Base-by-base conservation (phyloP, 2,888 invertebrate genomes). In the Chorisops tibialis region DNA sequence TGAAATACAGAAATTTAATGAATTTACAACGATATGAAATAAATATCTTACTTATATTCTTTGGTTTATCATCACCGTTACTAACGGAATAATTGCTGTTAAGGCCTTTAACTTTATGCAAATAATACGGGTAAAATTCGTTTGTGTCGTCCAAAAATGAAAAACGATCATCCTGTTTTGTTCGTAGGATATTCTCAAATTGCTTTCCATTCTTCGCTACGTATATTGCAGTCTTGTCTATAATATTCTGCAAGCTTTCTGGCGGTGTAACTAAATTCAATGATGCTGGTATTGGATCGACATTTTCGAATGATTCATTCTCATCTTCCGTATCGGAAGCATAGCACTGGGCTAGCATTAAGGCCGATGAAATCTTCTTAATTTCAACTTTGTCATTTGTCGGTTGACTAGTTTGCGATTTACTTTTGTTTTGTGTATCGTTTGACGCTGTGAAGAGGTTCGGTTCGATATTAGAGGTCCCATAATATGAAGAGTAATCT, bases 221-320 rank as follows among this genome's bases (percentile, higher is more conserved):
- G 76, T 97, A 97, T 66, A 88, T 87, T 1, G 98, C 97, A 87
- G 98, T 96, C 78, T 96, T 96, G 77, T 96, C 95, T 62, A 99
- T 91, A 7, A 98, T 91, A 18, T 90, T 83, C 72, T 89, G 88
- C 1, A 91, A 81, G 69, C 93, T 93, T 4, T 88, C 87, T 0
- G 93, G 88, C 0, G 96, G 96, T 2, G 83, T 78, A 9, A 81
- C 77, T 24, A 85, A 80, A 0, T 79, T 74, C 39, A 74, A 59
- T 22, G 68, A 65, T 9, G 66, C 64, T 45, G 67, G 18, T 9
- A 11, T 37, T 12, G 51, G 19, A 1, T 48, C 14, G 3, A 67
- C 38, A 9, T 64, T 63, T 2, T 70, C 69, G 4, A 68, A 68
- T 0, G 70, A 71, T 30, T 73, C 81, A 7, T 63, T 68, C 18